A percentile compares a stretch with the other conserved stretches of the same genome.
phyloP scores from a whole-genome alignment of 2,113 vertebrate species.

The Ploceus nigricollis region DNA sequence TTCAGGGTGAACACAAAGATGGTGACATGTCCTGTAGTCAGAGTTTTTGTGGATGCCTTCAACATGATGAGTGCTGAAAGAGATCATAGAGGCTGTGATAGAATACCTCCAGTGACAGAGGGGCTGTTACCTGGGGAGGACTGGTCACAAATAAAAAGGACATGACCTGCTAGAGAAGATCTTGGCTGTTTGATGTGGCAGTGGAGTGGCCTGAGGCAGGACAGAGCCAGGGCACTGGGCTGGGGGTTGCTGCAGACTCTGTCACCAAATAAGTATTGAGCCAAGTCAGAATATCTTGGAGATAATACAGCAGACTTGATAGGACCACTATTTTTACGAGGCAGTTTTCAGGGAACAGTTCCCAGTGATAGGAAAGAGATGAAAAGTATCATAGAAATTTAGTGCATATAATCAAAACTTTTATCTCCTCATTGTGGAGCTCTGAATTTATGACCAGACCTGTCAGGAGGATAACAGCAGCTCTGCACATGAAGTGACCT shows the following conservation, averaged over 20 bases:
- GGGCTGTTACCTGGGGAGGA: neutral
- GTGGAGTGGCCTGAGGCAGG: neutral
- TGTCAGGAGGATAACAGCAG: neutral
- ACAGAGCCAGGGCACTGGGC: neutral
- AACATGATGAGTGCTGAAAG: neutral
- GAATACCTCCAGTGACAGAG: neutral
- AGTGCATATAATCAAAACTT: constrained; percentile 33
- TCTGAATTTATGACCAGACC: neutral
- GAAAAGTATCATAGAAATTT: constrained; percentile 40
- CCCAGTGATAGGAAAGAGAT: neutral
- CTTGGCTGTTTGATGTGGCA: neutral
- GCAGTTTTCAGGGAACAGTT: neutral
- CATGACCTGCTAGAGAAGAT: neutral
- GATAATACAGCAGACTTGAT: neutral
- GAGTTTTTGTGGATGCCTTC: neutral
- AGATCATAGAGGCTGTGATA: neutral
- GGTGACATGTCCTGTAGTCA: no score
- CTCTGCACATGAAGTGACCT: neutral
- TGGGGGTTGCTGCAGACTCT: neutral
- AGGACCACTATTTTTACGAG: neutral
- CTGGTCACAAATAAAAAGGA: neutral
- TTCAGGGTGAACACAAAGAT: neutral
- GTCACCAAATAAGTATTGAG: neutral
- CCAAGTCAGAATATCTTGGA: neutral
- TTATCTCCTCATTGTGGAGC: constrained; percentile 24